A percentile compares a stretch with the other conserved stretches of the same genome.
phyloP scores from a whole-genome alignment of 2,113 vertebrate genomes.

The Stercorarius parasiticus region DNA sequence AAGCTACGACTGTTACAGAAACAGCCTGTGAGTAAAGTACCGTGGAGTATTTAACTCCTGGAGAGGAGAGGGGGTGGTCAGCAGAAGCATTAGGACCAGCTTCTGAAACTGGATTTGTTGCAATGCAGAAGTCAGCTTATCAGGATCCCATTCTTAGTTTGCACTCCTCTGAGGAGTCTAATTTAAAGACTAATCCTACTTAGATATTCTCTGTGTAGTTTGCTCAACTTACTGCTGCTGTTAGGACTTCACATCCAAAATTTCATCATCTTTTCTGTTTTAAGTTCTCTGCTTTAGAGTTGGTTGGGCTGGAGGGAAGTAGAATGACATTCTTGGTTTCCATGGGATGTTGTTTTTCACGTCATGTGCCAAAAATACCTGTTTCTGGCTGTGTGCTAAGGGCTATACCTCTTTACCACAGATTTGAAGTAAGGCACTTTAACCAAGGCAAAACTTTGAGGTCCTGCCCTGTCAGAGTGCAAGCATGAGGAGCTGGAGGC shows the following conservation, averaged over 20 bases:
- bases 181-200: conserved; percentile 57
- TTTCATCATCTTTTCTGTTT: neutral
- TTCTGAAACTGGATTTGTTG: conserved; percentile 55
- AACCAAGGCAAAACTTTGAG: neutral
- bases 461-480: accelerated
- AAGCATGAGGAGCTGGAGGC: neutral
- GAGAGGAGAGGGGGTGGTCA: neutral
- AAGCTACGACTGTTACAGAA: conserved; percentile 47
- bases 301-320: neutral
- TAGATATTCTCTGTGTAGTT: neutral
- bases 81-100: conserved; percentile 51
- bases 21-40: conserved; percentile 20
- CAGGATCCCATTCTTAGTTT: conserved; percentile 48
- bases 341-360: neutral
- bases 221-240: neutral
- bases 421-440: neutral
- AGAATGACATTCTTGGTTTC: neutral
- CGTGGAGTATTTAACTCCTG: conserved; percentile 11
- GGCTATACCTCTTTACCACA: neutral
- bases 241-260: neutral
- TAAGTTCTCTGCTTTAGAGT: neutral
- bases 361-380: neutral
- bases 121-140: conserved; percentile 37
- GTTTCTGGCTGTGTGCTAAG: neutral
- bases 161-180: neutral